Evolutionary conservation across 2,113 vertebrate genomes (phyloP).

Genomic region (Albula goreensis): DNA sequence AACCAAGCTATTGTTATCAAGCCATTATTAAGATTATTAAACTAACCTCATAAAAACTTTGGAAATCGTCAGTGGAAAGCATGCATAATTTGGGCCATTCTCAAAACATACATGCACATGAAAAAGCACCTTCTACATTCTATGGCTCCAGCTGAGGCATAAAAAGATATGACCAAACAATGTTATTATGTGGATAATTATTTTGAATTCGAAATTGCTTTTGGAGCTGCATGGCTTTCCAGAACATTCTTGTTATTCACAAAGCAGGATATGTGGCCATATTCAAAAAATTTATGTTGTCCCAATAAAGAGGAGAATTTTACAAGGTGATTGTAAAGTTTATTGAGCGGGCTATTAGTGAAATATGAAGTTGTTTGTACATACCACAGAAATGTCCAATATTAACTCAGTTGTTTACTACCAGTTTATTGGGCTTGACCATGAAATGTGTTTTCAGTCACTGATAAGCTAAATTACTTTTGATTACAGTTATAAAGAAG

Average conservation of each 20-base stretch:
- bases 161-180: not conserved
- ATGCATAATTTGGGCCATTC: not conserved
- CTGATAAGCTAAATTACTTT: not conserved
- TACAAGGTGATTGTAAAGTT: conserved; percentile 1
- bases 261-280: not conserved
- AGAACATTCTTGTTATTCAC: not conserved
- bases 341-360: not conserved
- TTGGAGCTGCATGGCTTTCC: not conserved
- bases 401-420: not conserved
- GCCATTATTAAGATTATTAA: too few species aligned
- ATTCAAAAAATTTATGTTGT: not conserved
- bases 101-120: not conserved
- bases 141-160: not conserved
- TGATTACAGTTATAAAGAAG: not conserved
- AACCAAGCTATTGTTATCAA: too few species aligned
- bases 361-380: not conserved
- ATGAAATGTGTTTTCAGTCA: not conserved
- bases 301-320: not conserved
- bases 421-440: not conserved
- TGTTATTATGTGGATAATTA: not conserved
- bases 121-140: not conserved
- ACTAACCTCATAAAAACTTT: too few species aligned
- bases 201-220: not conserved
- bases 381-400: not conserved
- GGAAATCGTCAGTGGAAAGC: too few species aligned